Percentiles rank a stretch among this genome's conserved stretches.
These are phyloP conservation scores for Oncorhynchus keta DNA, from an alignment of 2,113 vertebrate species.

Conservation along the genomic window DNA sequence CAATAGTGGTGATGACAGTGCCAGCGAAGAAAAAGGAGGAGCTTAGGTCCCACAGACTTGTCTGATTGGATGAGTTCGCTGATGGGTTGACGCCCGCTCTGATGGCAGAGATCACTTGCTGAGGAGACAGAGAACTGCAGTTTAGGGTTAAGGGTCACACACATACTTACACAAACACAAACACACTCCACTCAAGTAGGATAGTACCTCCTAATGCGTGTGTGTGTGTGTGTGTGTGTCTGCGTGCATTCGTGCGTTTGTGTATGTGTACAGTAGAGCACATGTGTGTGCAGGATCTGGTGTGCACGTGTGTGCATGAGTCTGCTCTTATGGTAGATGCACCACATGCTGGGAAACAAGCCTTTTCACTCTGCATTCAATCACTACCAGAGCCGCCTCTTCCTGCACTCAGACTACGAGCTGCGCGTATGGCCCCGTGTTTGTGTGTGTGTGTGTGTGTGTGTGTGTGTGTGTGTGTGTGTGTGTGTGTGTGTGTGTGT, in stretches of 20 bases:
- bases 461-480: background rate
- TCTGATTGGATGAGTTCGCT: constrained; percentile 88
- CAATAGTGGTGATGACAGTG: constrained; percentile 99
- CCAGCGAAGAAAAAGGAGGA: constrained; percentile 99
- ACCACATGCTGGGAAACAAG: too few species aligned
- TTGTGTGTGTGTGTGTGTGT: background rate
- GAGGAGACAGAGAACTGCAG: constrained; percentile 33
- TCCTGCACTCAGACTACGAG: too few species aligned
- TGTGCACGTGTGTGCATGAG: background rate
- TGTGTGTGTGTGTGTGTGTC: background rate
- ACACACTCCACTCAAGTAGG: constrained; percentile 6
- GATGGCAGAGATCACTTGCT: constrained; percentile 95
- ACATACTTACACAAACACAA: constrained; percentile 13
- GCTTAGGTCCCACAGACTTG: constrained; percentile 97
- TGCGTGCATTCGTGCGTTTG: background rate
- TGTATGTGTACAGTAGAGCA: background rate
- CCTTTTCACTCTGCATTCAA: too few species aligned
- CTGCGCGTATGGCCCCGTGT: too few species aligned
- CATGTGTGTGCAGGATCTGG: background rate
- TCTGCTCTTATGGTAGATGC: background rate
- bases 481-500: too few species aligned
- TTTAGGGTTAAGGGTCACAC: constrained; percentile 2
- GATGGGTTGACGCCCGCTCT: constrained; percentile 93
- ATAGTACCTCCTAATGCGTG: background rate
- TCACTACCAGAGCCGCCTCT: too few species aligned